A percentile compares a stretch with the other conserved stretches of the same genome.
These are phyloP conservation scores for Artemia sinica DNA, from an alignment of 2,888 invertebrate genomes.

Conservation along the genomic window DNA sequence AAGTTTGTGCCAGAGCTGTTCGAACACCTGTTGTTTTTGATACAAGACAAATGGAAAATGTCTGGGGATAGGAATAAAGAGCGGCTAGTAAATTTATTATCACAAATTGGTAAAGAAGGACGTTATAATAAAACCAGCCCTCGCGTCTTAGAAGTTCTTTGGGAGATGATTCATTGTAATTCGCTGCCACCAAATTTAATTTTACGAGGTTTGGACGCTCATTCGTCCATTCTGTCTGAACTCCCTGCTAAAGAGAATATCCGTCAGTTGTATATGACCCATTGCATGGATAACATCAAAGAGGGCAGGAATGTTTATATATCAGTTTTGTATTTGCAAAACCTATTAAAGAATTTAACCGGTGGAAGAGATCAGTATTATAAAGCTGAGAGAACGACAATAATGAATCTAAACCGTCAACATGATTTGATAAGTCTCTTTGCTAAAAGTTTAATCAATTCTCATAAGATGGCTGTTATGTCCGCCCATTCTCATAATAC, in stretches of 20 bases:
- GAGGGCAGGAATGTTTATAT: conserved; percentile 33
- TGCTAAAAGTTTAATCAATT: neutral
- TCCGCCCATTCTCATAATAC: conserved; percentile 1
- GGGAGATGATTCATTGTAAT: conserved; percentile 35
- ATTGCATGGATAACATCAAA: conserved; percentile 36
- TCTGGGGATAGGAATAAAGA: conserved; percentile 33
- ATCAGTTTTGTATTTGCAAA: conserved; percentile 30
- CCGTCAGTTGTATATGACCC: conserved; percentile 33
- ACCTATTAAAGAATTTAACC: conserved; percentile 33
- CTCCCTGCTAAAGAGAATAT: conserved; percentile 33
- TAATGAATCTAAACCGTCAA: neutral
- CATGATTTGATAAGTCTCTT: neutral
- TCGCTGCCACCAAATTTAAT: conserved; percentile 33
- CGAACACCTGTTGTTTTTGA: conserved; percentile 33
- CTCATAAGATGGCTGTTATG: conserved; percentile 3
- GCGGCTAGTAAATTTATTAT: conserved; percentile 34
- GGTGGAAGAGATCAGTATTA: conserved; percentile 29
- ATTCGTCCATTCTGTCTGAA: conserved; percentile 34
- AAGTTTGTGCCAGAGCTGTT: conserved; percentile 34
- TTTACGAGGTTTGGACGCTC: conserved; percentile 34
- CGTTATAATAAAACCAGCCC: conserved; percentile 32
- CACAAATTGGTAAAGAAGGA: conserved; percentile 35
- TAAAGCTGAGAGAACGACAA: conserved; percentile 34
- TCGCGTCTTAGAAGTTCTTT: conserved; percentile 34
- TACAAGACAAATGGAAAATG: conserved; percentile 29